phyloP scores from a whole-genome alignment of 2,888 invertebrate species.

The Dioctria linearis region DNA sequence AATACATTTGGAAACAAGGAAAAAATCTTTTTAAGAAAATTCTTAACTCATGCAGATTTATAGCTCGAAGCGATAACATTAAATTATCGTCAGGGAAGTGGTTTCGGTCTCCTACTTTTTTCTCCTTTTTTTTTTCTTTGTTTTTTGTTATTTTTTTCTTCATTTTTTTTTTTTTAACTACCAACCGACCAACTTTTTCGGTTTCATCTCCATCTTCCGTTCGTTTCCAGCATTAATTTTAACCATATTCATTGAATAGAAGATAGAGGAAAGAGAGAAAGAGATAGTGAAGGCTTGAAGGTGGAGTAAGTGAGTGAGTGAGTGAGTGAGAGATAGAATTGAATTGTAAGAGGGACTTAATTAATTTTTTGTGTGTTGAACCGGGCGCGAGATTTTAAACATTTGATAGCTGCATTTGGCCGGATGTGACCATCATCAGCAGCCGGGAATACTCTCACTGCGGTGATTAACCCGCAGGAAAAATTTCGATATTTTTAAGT shows the following conservation, averaged over 20 bases:
- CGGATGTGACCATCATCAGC: slow-evolving; percentile 50
- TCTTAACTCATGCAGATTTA: slow-evolving; percentile 65
- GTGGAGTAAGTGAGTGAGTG: background rate
- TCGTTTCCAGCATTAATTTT: slow-evolving; percentile 50
- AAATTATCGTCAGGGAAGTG: slow-evolving; percentile 62
- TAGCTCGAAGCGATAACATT: slow-evolving; percentile 64
- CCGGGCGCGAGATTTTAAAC: slow-evolving; percentile 45
- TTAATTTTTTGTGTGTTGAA: slow-evolving; percentile 45
- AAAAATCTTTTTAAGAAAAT: slow-evolving; percentile 50
- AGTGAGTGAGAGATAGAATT: slow-evolving; percentile 26
- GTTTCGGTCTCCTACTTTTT: slow-evolving; percentile 24
- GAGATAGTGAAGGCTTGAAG: too few relatives aligned
- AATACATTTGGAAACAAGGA: slow-evolving; percentile 25
- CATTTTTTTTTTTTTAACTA: slow-evolving; percentile 2
- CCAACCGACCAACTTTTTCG: slow-evolving; percentile 41
- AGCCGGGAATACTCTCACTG: slow-evolving; percentile 5
- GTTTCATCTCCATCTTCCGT: slow-evolving; percentile 52
- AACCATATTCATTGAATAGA: slow-evolving; percentile 26
- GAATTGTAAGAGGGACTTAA: slow-evolving; percentile 48
- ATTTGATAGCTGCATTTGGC: slow-evolving; percentile 50
- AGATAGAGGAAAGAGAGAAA: background rate
- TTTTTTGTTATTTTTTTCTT: too few relatives aligned
- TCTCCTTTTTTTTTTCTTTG: slow-evolving; percentile 6
- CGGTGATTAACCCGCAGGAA: slow-evolving; percentile 45
- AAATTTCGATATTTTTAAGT: slow-evolving; percentile 17